Percentiles rank a stretch among this genome's conserved stretches.
These are phyloP conservation scores for Heliconius charithonia DNA, from an alignment of 2,888 invertebrate species.

Conservation along the genomic window DNA sequence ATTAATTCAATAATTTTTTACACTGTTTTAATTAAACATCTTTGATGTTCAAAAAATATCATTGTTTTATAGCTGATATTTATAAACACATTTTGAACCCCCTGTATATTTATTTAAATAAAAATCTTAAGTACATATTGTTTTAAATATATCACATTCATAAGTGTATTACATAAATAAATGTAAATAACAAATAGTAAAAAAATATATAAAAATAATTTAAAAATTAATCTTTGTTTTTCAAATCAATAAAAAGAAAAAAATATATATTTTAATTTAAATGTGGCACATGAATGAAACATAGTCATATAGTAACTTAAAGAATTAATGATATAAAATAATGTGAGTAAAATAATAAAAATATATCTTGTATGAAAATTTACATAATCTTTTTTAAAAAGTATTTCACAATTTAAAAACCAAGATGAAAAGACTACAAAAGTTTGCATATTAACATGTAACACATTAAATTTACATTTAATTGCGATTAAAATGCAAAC, in stretches of 20 bases:
- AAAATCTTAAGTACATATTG: background rate
- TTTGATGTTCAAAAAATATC: too few species aligned
- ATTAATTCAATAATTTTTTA: background rate
- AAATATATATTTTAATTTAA: too few species aligned
- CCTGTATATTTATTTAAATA: background rate
- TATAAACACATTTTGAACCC: background rate
- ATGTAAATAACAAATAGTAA: background rate
- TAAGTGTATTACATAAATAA: background rate
- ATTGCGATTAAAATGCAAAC: too few species aligned
- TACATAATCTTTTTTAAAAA: background rate
- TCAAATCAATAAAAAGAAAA: too few species aligned
- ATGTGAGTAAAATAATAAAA: background rate
- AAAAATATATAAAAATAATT: background rate
- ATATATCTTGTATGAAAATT: background rate
- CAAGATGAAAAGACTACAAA: background rate
- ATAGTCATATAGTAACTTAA: too few species aligned
- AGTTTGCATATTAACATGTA: too few species aligned
- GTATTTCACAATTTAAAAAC: background rate
- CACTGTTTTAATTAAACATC: background rate
- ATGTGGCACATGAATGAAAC: too few species aligned
- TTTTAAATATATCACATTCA: background rate
- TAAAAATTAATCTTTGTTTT: too few species aligned
- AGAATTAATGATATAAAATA: too few species aligned
- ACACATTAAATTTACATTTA: background rate
- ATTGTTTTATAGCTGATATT: background rate